Conservation (phyloP, 1,140 invertebrate species). For the Melitaea cinxia region DNA sequence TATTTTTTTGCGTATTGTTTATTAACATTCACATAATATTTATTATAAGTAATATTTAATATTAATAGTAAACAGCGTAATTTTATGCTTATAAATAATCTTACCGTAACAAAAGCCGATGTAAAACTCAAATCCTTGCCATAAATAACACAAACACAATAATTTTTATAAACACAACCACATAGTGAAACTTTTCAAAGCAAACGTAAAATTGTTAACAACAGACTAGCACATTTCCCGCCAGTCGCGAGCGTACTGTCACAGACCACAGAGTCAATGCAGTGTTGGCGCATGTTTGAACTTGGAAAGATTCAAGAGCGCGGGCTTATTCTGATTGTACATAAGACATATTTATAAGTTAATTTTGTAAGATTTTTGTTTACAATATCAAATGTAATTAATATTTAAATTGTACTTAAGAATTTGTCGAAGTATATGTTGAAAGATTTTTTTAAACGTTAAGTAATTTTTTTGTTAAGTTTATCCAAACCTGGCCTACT, state of each 20-base stretch:
- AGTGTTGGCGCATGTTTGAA: conserved; percentile 37
- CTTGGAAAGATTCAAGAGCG: conserved; percentile 53
- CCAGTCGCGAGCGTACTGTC: conserved; percentile 36
- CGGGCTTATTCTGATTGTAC: conserved; percentile 34
- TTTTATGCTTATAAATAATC: not conserved
- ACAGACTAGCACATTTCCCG: conserved; percentile 21
- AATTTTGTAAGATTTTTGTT: too few species aligned
- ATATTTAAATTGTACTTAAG: too few species aligned
- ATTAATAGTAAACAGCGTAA: too few species aligned
- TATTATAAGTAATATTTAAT: too few species aligned
- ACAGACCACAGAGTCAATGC: conserved; percentile 9
- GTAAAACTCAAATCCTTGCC: not conserved
- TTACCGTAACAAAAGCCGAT: conserved; percentile 6
- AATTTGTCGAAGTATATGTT: too few species aligned
- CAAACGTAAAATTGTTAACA: not conserved
- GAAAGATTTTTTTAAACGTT: too few species aligned
- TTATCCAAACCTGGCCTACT: too few species aligned
- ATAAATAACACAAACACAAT: conserved; percentile 8
- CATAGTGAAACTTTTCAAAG: conserved; percentile 10
- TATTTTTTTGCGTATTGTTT: too few species aligned
- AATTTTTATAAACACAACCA: not conserved
- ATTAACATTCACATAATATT: too few species aligned
- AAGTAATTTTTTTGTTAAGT: too few species aligned
- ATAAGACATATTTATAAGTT: too few species aligned
- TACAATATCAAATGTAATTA: too few species aligned